These are phyloP conservation scores for Onychostruthus taczanowskii DNA, from an alignment of 2,113 vertebrate species.

Conservation along the genomic window DNA sequence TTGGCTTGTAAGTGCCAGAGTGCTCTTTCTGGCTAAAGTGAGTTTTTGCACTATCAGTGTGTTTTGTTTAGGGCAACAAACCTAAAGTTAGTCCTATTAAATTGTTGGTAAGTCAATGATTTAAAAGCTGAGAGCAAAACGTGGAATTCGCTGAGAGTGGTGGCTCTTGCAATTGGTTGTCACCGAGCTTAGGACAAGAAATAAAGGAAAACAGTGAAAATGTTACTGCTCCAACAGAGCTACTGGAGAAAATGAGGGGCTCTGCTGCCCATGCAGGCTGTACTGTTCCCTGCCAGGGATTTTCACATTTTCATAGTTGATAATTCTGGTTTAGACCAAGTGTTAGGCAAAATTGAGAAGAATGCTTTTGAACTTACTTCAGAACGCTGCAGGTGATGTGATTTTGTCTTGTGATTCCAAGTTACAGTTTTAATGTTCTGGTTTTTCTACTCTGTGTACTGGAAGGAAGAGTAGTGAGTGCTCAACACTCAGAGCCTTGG, in stretches of 20 bases:
- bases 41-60: accelerated
- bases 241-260: too few species aligned
- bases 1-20: not conserved
- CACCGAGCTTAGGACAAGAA: not conserved
- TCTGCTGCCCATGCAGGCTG: accelerated
- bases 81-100: not conserved
- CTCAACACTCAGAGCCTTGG: too few species aligned
- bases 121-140: not conserved
- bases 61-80: not conserved
- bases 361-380: not conserved
- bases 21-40: not conserved
- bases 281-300: not conserved
- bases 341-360: not conserved
- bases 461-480: not conserved
- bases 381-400: not conserved
- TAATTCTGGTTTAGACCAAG: not conserved
- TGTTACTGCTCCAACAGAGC: not conserved
- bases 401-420: not conserved
- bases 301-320: not conserved
- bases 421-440: not conserved
- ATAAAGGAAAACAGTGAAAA: not conserved
- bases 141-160: not conserved
- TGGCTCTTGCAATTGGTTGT: not conserved
- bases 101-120: not conserved
- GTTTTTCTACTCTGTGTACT: not conserved